These are phyloP conservation scores for Hemibagrus guttatus DNA, from an alignment of 2,797 vertebrate genomes.

Conservation along the genomic window DNA sequence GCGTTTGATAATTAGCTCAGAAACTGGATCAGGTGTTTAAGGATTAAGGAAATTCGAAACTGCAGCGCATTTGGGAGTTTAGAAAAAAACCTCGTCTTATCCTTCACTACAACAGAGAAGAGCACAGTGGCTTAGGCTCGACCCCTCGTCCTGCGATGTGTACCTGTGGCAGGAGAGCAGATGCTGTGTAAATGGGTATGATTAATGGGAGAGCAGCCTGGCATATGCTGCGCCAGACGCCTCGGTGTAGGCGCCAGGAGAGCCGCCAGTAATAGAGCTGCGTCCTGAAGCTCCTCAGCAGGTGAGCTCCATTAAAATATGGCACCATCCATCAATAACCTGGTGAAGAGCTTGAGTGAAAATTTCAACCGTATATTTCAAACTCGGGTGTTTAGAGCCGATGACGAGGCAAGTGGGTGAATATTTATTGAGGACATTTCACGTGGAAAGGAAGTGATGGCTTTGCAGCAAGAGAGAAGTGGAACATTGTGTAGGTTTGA, in stretches of 20 bases:
- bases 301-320: slow-evolving; percentile 20
- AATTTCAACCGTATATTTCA: not conserved
- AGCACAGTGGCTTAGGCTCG: not conserved
- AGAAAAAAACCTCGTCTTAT: not conserved
- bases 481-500: not conserved
- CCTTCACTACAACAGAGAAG: not conserved
- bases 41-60: not conserved
- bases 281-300: slow-evolving; percentile 20
- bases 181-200: slow-evolving; percentile 50
- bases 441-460: not conserved
- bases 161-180: slow-evolving; percentile 39
- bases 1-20: not conserved
- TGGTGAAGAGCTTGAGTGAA: not conserved
- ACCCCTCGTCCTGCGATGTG: slow-evolving; percentile 5
- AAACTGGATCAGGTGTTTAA: slow-evolving; percentile 2
- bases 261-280: slow-evolving; percentile 29
- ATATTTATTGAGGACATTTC: not conserved
- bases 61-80: not conserved
- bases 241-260: slow-evolving; percentile 12
- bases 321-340: slow-evolving; percentile 15
- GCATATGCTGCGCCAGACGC: slow-evolving; percentile 54
- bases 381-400: not conserved
- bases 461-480: not conserved
- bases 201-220: slow-evolving; percentile 41
- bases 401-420: not conserved